Evolutionary conservation across 2,888 invertebrate genomes (phyloP), one percentile per base, ranked within the genome.

Genomic region (Caenorhabditis panamensis): DNA sequence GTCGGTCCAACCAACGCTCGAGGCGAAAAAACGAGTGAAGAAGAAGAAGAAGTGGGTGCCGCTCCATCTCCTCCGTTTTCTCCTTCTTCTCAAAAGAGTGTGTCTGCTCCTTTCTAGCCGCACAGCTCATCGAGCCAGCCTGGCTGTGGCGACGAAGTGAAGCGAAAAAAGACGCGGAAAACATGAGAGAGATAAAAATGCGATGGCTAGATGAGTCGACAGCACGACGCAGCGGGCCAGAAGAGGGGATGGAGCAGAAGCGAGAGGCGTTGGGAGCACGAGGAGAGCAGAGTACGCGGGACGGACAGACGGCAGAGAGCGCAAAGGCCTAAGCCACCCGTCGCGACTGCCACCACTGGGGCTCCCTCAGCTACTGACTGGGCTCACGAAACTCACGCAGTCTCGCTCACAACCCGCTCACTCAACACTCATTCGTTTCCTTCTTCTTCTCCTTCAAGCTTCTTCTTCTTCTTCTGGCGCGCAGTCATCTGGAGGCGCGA

Each of bases 401-500:
- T 28, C 47, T 28, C 28, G 51, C 56, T 59, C 73, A 53, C 59
- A 67, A 64, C 66, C 61, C 66, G 47, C 64, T 59, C 78, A 58
- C 68, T 31, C 51, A 26, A 61, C 47, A 62, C 68, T 56, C 56
- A 36, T 28, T 61, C 36, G n/a, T 66, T 66, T 51, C 56, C 41
- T 53, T 20, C 18, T 51, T 53, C 49, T 64, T 53, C 31, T 54
- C 28, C 58, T 44, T 22, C 37, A n/a, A n/a, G n/a, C n/a, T 66
- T 18, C 53, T 31, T 59, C 59, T 31, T 59, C 54, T 44, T 31
- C 64, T 59, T 49, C 53, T 53, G 26, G 44, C 58, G 31, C 54
- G 67, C 66, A 67, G 67, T 67, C 71, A 62, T 71, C 71, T 71
- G 62, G 71, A 62, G 69, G 26, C 47, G 36, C 11, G 31, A 68